phyloP scores from a whole-genome alignment of 2,888 invertebrate species.

The Gasteruption jaculator region DNA sequence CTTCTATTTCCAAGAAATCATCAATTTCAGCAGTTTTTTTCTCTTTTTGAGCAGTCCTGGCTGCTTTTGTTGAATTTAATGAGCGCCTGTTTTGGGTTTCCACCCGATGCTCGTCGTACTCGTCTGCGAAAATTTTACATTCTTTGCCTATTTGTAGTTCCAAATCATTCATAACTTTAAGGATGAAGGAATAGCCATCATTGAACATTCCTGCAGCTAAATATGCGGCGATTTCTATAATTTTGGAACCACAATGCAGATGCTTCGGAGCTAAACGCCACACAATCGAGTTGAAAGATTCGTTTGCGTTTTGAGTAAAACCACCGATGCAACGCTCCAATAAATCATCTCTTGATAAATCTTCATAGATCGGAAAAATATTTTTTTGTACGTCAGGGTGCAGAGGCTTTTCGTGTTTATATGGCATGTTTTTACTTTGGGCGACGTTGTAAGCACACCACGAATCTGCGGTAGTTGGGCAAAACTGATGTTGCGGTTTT shows the following conservation, averaged over 20 bases:
- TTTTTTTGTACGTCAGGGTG: not conserved
- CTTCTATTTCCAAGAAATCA: too few relatives aligned
- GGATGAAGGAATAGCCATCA: slow-evolving; percentile 1
- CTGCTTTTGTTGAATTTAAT: too few relatives aligned
- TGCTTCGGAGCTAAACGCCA: too few relatives aligned
- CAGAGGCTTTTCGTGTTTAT: too few relatives aligned
- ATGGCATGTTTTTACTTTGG: not conserved
- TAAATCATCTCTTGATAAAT: slow-evolving; percentile 1
- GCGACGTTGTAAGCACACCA: slow-evolving; percentile 1
- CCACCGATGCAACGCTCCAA: slow-evolving; percentile 1
- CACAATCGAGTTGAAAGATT: not conserved
- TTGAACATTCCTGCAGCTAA: slow-evolving; percentile 2
- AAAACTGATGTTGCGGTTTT: too few relatives aligned
- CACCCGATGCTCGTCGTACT: not conserved
- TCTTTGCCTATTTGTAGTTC: not conserved
- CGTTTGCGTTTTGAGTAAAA: slow-evolving; percentile 1
- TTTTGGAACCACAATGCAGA: too few relatives aligned
- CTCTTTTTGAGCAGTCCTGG: too few relatives aligned
- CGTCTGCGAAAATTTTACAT: not conserved
- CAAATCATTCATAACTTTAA: not conserved
- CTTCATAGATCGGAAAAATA: slow-evolving; percentile 1
- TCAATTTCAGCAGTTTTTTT: too few relatives aligned
- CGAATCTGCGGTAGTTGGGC: not conserved
- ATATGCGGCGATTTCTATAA: too few relatives aligned
- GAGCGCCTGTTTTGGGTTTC: not conserved